A percentile compares a stretch with the other conserved stretches of the same genome.
Evolutionary conservation across 1,140 invertebrate species (phyloP).

Genomic region (Pantala flavescens): DNA sequence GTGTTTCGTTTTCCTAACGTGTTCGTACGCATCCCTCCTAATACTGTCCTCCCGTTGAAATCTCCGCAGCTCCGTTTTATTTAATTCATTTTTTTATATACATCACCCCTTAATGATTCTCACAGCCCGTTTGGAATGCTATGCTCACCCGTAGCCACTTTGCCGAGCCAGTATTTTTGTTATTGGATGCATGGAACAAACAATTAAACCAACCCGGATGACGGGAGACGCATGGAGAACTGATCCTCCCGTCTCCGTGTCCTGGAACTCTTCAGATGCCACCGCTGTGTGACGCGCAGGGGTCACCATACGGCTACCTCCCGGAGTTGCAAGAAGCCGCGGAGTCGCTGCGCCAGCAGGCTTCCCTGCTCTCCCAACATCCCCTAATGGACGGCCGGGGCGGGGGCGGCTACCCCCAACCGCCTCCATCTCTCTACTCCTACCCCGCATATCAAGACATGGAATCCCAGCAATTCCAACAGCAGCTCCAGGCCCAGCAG

Average conservation of each 20-base stretch:
- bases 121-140: too few species aligned
- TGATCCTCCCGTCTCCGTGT: constrained; percentile 2
- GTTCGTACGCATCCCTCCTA: too few species aligned
- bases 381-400: constrained; percentile 22
- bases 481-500: constrained; percentile 31
- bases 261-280: constrained; percentile 13
- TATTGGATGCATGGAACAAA: too few species aligned
- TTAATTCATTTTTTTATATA: too few species aligned
- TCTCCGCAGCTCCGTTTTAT: too few species aligned
- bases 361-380: constrained; percentile 24
- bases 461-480: constrained; percentile 26
- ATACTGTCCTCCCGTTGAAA: too few species aligned
- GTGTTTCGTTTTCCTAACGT: too few species aligned
- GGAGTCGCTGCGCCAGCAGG: constrained; percentile 19
- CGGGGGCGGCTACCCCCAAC: constrained; percentile 15
- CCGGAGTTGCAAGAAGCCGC: constrained; percentile 28
- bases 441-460: constrained; percentile 29
- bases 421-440: constrained; percentile 29
- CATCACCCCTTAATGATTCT: too few species aligned
- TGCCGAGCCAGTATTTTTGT: too few species aligned
- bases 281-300: constrained; percentile 27
- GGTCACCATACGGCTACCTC: constrained; percentile 26
- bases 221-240: too few species aligned
- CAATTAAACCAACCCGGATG: too few species aligned
- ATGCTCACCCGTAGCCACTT: too few species aligned